Conservation (phyloP, 2,797 vertebrate genomes). For the Microctenopoma stevenorrisi region DNA sequence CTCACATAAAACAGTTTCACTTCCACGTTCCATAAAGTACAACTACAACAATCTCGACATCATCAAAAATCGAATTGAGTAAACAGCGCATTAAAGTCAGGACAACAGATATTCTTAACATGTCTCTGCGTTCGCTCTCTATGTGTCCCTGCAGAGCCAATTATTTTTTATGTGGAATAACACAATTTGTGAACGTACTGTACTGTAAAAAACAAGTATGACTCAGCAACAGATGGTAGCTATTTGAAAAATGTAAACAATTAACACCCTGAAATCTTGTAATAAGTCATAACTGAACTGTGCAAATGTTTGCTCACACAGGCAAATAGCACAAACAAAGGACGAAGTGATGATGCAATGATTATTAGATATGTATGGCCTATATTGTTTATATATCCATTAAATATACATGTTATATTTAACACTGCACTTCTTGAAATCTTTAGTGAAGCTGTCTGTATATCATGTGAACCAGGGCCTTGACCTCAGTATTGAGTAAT, state of each 20-base stretch:
- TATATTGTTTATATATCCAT: neutral
- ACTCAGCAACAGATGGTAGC: conserved; percentile 7
- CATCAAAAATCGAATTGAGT: neutral
- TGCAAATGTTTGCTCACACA: neutral
- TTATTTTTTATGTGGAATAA: neutral
- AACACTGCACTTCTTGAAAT: neutral
- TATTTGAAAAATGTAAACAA: conserved; percentile 26
- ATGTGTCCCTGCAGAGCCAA: neutral
- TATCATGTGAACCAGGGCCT: neutral
- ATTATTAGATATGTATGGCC: neutral
- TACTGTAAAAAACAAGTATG: neutral
- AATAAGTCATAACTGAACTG: conserved; percentile 2
- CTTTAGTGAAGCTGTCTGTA: neutral
- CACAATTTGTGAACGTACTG: neutral
- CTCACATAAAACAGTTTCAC: neutral
- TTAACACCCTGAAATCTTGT: neutral
- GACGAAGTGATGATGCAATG: too few species aligned
- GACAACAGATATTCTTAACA: neutral
- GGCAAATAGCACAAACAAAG: neutral
- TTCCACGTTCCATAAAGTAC: neutral
- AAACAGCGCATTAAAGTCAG: neutral
- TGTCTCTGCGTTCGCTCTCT: neutral
- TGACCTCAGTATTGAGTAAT: neutral
- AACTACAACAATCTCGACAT: neutral
- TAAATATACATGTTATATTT: neutral